Base-by-base conservation (phyloP, 2,888 invertebrate genomes). In the Mythimna impura region DNA sequence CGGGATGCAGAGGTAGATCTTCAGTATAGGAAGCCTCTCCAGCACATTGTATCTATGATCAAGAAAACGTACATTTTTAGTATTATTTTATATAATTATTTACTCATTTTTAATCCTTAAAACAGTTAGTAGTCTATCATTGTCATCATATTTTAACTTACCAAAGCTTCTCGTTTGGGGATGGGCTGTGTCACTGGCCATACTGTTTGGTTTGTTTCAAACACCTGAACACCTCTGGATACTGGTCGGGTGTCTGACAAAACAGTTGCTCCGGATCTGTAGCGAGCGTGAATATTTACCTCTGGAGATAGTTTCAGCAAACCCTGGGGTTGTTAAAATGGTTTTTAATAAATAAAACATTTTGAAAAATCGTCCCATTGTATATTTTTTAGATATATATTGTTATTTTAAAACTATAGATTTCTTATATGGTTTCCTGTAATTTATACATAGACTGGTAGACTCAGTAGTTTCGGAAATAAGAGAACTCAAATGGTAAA, bases 1-100 rank as follows among this genome's bases (percentile, higher is more conserved):
- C 96, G 0, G 96, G 95, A 1, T 94, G 86, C 0, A 93, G 89
- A 6, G 97, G 97, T 40, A 97, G 89, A 86, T 98, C 98, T 86
- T 97, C 97, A 2, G 97, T 93, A 88, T 97, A 98, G 78, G 96
- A 93, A 0, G 97, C 97, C 89, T 98, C 97, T 0, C 98, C 98
- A 34, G 97, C 94, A 82, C 96, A 96, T 93, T 97, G 97, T 67
- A 96, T 92, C 93, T 93, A 52, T 17, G 20, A 58, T 30, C 10
- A 50, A 63, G 6, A 30, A 22, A 30, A 30, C 20, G 9, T 8
- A 54, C 30, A 57, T 17, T 17, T 17, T 8, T 4, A 17, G 2
- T 22, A 12, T 9, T 9, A 30, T 57, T 34, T 14, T 40, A 4
- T 36, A n/a, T 12, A 12, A 9, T 58, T 20, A 47, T 47, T 47